Evolutionary conservation across 2,888 invertebrate genomes (phyloP).

Genomic region (Hirtodrosophila trivittata): DNA sequence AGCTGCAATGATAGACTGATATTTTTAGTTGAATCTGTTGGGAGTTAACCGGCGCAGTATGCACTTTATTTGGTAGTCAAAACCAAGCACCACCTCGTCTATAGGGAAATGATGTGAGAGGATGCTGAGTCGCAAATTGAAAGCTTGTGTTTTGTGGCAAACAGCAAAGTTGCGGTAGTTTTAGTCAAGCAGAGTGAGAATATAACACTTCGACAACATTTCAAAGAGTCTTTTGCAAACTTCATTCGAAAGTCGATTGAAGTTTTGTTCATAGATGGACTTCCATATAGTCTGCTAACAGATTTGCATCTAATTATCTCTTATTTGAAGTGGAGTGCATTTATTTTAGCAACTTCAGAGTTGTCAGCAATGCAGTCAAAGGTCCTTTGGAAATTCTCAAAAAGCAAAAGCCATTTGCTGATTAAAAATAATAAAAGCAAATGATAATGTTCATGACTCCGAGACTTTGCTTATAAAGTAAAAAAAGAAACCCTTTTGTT

Average conservation of each 20-base stretch:
- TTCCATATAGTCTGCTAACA: constrained; percentile 17
- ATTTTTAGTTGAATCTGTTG: constrained; percentile 36
- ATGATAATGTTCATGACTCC: too few species aligned
- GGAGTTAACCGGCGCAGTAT: constrained; percentile 9
- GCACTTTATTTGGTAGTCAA: constrained; percentile 25
- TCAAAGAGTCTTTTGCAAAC: too few species aligned
- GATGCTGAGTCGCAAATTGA: constrained; percentile 21
- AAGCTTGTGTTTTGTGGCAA: constrained; percentile 14
- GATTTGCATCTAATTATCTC: constrained; percentile 30
- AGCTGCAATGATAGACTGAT: constrained; percentile 11
- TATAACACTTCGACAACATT: constrained; percentile 23
- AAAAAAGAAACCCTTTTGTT: too few species aligned
- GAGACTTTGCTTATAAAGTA: too few species aligned
- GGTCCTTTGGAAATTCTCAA: too few species aligned
- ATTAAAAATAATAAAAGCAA: too few species aligned
- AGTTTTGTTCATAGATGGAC: too few species aligned
- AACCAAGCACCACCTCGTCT: not conserved
- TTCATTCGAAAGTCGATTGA: too few species aligned
- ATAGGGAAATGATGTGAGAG: not conserved
- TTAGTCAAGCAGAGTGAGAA: constrained; percentile 27
- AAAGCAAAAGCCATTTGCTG: too few species aligned
- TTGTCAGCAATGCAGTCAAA: too few species aligned
- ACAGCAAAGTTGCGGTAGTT: constrained; percentile 26
- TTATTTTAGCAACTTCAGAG: too few species aligned
- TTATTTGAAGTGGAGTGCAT: too few species aligned